A percentile compares a stretch with the other conserved stretches of the same genome.
Evolutionary conservation across 2,113 vertebrate genomes (phyloP).

Genomic region (Rallus limicola): DNA sequence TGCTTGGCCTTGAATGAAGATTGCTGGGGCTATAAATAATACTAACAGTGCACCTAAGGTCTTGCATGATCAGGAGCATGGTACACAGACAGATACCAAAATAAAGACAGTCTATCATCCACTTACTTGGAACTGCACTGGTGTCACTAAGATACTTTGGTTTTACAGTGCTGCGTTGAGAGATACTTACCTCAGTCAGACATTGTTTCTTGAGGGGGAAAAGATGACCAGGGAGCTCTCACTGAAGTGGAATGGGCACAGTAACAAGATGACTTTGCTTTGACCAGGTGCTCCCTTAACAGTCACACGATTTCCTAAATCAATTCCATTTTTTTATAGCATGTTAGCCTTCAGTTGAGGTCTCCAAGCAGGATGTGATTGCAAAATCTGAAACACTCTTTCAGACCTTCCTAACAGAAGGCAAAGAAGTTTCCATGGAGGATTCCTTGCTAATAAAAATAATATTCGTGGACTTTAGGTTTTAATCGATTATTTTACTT

Average conservation of each 20-base stretch:
- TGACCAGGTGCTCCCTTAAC: not conserved
- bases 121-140: not conserved
- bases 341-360: not conserved
- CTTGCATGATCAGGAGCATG: not conserved
- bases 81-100: not conserved
- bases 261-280: not conserved
- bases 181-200: not conserved
- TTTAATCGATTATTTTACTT: not conserved
- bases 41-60: not conserved
- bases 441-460: not conserved
- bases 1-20: not conserved
- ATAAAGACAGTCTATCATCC: not conserved
- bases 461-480: not conserved
- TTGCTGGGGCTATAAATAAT: not conserved
- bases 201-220: not conserved
- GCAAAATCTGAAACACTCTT: not conserved
- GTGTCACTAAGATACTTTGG: not conserved
- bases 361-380: not conserved
- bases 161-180: not conserved
- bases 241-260: not conserved
- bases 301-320: not conserved
- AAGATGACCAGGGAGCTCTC: not conserved
- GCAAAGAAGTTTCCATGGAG: not conserved
- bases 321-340: not conserved
- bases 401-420: not conserved